Evolutionary conservation across 2,888 invertebrate genomes (phyloP).

Genomic region (Tachina grossa): DNA sequence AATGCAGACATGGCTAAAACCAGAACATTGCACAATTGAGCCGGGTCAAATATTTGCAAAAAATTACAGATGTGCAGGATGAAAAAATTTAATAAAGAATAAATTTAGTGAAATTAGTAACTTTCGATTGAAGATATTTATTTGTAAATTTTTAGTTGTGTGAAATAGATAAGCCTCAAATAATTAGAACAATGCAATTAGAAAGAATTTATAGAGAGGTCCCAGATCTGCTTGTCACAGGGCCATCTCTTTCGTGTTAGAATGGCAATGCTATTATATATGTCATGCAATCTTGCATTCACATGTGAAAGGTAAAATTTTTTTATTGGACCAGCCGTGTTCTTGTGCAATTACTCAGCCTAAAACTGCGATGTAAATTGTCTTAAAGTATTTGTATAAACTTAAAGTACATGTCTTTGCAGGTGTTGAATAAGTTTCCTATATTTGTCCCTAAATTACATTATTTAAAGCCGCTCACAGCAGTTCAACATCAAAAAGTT

Average conservation of each 20-base stretch:
- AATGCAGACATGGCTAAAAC: not conserved
- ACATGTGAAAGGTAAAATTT: constrained; percentile 61
- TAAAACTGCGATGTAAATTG: constrained; percentile 54
- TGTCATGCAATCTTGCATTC: constrained; percentile 38
- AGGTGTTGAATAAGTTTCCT: constrained; percentile 76
- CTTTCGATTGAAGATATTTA: too few relatives aligned
- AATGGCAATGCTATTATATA: not conserved
- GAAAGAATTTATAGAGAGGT: not conserved
- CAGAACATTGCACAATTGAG: too few relatives aligned
- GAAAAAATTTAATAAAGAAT: too few relatives aligned
- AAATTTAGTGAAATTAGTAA: too few relatives aligned
- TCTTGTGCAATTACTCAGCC: constrained; percentile 6
- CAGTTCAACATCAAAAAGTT: constrained; percentile 69
- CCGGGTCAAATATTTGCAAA: too few relatives aligned
- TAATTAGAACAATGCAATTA: not conserved
- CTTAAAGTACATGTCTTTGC: constrained; percentile 77
- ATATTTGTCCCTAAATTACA: constrained; percentile 55
- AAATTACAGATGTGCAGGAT: too few relatives aligned
- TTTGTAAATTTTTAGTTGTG: not conserved
- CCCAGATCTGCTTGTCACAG: not conserved
- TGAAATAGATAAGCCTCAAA: not conserved
- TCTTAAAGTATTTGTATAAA: constrained; percentile 59
- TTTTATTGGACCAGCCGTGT: not conserved
- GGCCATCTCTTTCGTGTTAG: not conserved
- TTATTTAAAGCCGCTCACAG: constrained; percentile 22